phyloP scores from a whole-genome alignment of 2,888 invertebrate genomes.

The Cryptus armator region DNA sequence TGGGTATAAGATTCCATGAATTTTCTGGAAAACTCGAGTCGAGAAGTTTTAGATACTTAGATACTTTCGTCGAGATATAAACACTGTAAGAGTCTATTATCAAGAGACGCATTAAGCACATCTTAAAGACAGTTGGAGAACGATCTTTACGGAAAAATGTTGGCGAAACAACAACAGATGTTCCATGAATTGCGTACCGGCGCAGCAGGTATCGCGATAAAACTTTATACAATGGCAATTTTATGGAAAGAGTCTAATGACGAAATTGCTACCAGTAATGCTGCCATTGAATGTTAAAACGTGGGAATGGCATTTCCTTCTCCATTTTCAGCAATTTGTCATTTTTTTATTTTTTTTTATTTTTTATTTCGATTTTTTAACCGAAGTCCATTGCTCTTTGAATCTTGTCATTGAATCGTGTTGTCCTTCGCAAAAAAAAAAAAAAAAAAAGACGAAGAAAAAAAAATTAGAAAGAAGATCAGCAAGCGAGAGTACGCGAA shows the following conservation, averaged over 20 bases:
- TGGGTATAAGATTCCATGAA: background rate
- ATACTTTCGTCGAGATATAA: too few species aligned
- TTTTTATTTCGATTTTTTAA: background rate
- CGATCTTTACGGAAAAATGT: too few species aligned
- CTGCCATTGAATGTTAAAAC: background rate
- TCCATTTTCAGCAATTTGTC: background rate
- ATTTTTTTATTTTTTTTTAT: background rate
- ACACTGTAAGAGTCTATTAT: background rate
- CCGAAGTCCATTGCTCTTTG: background rate
- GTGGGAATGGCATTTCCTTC: background rate
- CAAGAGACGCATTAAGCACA: too few species aligned
- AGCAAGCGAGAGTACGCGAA: constrained; percentile 20
- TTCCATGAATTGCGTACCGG: too few species aligned
- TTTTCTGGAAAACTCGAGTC: background rate
- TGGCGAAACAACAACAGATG: too few species aligned
- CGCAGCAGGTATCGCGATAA: too few species aligned
- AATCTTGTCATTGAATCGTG: constrained; percentile 3
- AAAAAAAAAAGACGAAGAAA: background rate
- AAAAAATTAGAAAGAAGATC: constrained; percentile 25
- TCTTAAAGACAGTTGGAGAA: too few species aligned
- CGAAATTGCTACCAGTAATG: too few species aligned
- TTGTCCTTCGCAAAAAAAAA: background rate
- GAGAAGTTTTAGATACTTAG: background rate
- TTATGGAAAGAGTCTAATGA: too few species aligned
- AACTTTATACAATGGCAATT: too few species aligned